Evolutionary conservation across 2,797 vertebrate species (phyloP), one percentile per base, ranked within the genome.

Genomic region (Chiloscyllium punctatum): DNA sequence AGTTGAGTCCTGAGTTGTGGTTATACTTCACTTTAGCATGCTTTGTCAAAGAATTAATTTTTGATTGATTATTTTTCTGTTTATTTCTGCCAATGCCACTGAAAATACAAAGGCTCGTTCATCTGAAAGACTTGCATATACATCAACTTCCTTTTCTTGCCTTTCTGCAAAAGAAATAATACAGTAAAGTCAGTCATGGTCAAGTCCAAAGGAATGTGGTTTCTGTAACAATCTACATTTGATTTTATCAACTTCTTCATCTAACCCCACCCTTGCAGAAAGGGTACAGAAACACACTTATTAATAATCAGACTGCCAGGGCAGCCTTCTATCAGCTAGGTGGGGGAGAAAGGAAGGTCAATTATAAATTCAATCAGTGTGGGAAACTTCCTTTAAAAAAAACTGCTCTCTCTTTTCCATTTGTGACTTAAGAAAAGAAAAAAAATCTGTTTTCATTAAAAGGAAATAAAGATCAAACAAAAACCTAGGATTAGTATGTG

Each of bases 101-200:
- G 99, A 99, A 97, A 99, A 99, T 96, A 99, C 99, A 96, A 99
- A 99, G 91, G 99, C 99, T 97, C 99, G 99, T 97, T 99, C 99
- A 96, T 99, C 99, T 69, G 99, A 99, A 95, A 99, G 98, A 96
- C 98, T 98, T 96, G 99, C 99, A 96, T 99, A 99, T 97, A 99
- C 98, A 96, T 99, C 99, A 96, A 99, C 98, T 97, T 99, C 99
- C 97, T 99, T 99, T 96, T 99, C 99, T 97, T 99, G 98, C 98
- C 99, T 99, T 96, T 99, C 99, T 99, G 98, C 96, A 88, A 97
- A 97, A 96, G 96, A 96, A 96, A 96, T 97, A 96, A 77, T 13
- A 62, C 57, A 96, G 96, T 94, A 97, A 96, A 96, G 97, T 96
- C 97, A 79, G 95, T 95, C 91, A 30, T 27, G 71, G 30, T 77